Percentiles rank a stretch among this genome's conserved stretches.
phyloP scores from a whole-genome alignment of 2,797 vertebrate genomes.

The Denticeps clupeoides region DNA sequence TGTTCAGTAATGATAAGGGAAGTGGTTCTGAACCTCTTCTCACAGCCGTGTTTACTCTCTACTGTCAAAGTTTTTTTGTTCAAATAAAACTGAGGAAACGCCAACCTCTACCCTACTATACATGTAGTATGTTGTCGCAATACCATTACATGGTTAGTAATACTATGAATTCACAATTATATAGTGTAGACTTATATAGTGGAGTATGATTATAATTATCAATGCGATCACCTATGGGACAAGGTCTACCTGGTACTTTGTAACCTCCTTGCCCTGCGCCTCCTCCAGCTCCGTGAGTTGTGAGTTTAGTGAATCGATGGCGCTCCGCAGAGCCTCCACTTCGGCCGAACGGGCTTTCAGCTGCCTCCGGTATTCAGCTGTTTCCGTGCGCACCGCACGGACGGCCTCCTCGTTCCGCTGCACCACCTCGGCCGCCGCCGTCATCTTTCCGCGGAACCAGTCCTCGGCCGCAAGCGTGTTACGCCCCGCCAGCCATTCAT shows the following conservation, averaged over 20 bases:
- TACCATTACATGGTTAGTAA: too few species aligned
- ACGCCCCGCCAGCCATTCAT: slow-evolving; percentile 64
- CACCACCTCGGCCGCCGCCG: slow-evolving; percentile 58
- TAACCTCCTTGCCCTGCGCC: slow-evolving; percentile 60
- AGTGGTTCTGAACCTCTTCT: too few species aligned
- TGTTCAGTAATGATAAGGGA: too few species aligned
- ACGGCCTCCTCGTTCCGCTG: slow-evolving; percentile 64
- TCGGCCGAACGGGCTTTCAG: slow-evolving; percentile 67
- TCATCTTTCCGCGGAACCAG: slow-evolving; percentile 69
- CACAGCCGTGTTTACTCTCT: too few species aligned
- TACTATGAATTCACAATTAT: too few species aligned
- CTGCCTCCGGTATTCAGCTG: slow-evolving; percentile 67
- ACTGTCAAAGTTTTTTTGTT: too few species aligned
- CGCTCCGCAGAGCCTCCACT: slow-evolving; percentile 66
- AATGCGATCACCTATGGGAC: background rate
- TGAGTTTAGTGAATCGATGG: slow-evolving; percentile 64
- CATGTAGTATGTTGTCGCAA: too few species aligned
- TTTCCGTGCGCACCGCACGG: slow-evolving; percentile 70
- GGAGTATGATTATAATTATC: too few species aligned
- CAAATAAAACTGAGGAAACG: too few species aligned
- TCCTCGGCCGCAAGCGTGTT: slow-evolving; percentile 71
- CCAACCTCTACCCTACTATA: too few species aligned
- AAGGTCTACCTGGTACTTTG: slow-evolving; percentile 63
- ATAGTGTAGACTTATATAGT: too few species aligned
- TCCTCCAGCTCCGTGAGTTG: slow-evolving; percentile 66